A percentile compares a stretch with the other conserved stretches of the same genome.
phyloP scores from a whole-genome alignment of 2,113 vertebrate species.

The Myotis yumanensis region DNA sequence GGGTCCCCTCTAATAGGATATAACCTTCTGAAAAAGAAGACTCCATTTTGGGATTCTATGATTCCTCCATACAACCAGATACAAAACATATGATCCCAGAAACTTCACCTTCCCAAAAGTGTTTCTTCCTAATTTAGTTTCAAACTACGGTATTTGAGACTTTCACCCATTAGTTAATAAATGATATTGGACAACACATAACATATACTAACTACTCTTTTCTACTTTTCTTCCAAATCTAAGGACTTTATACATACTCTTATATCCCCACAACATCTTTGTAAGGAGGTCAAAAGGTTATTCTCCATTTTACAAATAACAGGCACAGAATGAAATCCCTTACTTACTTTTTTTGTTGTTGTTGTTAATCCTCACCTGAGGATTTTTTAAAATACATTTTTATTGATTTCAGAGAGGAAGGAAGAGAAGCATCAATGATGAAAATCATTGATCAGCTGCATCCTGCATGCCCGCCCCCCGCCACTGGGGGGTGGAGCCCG shows the following conservation, averaged over 20 bases:
- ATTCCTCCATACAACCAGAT: not conserved
- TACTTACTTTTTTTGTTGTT: not conserved
- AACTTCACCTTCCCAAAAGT: not conserved
- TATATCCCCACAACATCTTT: not conserved
- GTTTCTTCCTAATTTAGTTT: not conserved
- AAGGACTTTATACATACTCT: not conserved
- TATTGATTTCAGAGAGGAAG: no score
- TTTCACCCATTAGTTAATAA: not conserved
- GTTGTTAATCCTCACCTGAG: not conserved
- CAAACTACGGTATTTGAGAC: not conserved
- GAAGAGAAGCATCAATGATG: no score
- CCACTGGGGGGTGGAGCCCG: no score
- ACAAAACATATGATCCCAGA: not conserved
- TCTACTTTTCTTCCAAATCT: not conserved
- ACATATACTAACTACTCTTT: not conserved
- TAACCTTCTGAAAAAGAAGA: not conserved
- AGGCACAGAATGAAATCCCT: conserved; percentile 26
- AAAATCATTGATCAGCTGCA: no score
- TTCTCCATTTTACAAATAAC: conserved; percentile 49
- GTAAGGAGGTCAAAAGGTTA: not conserved
- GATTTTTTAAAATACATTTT: no score
- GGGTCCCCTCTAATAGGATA: not conserved
- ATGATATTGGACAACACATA: not conserved
- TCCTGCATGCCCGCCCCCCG: no score
- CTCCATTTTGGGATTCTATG: not conserved